Conservation (phyloP, 2,888 invertebrate species). For the Dyspetes luteomarginatus region DNA sequence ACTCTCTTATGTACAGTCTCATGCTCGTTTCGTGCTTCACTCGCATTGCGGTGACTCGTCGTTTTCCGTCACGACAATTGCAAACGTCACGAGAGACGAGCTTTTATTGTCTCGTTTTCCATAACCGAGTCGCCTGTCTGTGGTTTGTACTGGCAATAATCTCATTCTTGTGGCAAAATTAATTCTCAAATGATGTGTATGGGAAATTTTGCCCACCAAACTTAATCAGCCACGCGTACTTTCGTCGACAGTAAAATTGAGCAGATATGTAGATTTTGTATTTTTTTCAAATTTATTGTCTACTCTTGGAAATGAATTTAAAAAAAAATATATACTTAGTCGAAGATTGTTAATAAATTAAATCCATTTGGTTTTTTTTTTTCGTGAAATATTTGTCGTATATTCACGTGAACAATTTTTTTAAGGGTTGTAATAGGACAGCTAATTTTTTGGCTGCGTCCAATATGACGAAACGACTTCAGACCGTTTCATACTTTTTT, state of each 20-base stretch:
- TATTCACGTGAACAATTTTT: no score
- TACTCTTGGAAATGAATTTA: no score
- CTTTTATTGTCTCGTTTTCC: conserved; percentile 47
- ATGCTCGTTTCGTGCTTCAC: neutral
- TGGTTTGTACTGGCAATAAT: conserved; percentile 9
- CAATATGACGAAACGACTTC: no score
- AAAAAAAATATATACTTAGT: no score
- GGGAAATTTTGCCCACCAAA: neutral
- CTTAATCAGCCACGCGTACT: neutral
- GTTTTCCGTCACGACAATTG: conserved; percentile 46
- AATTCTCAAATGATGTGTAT: neutral
- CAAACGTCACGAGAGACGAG: conserved; percentile 19
- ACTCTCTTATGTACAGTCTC: neutral
- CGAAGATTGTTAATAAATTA: no score
- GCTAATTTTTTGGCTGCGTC: no score
- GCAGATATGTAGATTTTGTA: no score
- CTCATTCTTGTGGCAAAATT: neutral
- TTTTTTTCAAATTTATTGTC: no score
- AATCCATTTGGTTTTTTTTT: no score
- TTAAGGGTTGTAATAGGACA: no score
- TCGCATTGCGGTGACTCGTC: conserved; percentile 46
- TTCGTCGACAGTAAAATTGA: neutral
- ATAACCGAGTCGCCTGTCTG: neutral
- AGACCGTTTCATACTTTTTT: no score
- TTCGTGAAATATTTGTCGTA: no score